These are phyloP conservation scores for Haliclystus octoradiatus DNA, from an alignment of 30 jellyfish, hydroid and myxozoan species.

Conservation along the genomic window DNA sequence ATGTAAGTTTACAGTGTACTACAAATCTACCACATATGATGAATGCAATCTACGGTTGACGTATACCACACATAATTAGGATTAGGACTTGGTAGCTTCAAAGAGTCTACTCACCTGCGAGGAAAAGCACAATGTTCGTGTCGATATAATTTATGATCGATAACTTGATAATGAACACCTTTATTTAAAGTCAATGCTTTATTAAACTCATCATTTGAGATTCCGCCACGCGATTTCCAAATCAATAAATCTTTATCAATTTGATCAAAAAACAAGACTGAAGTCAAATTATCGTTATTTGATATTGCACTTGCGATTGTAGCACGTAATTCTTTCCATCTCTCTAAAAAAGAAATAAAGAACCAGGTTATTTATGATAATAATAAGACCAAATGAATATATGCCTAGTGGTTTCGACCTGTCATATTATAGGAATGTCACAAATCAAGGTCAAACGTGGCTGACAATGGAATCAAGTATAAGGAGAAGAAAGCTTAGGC, in stretches of 20 bases:
- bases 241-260: conserved; percentile 47
- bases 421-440: too few species aligned
- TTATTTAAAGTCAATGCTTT: conserved; percentile 22
- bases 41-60: background rate
- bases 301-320: conserved; percentile 39
- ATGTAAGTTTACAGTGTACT: too few species aligned
- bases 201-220: conserved; percentile 35
- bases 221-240: conserved; percentile 76
- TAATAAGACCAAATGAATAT: too few species aligned
- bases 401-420: too few species aligned
- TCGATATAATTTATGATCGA: conserved; percentile 60
- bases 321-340: conserved; percentile 43
- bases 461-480: too few species aligned
- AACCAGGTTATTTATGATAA: too few species aligned
- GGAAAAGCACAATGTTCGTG: conserved; percentile 57
- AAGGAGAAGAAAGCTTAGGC: too few species aligned
- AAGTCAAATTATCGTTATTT: conserved; percentile 34
- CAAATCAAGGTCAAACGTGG: too few species aligned
- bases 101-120: conserved; percentile 27
- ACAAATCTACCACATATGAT: too few species aligned
- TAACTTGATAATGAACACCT: conserved; percentile 83
- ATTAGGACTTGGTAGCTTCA: background rate
- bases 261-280: conserved; percentile 46
- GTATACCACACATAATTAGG: background rate
- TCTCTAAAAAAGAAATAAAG: conserved; percentile 22